Percentiles rank a stretch among this genome's conserved stretches.
Conservation (phyloP, 2,797 vertebrate genomes). For the Gallinago solitaria region DNA sequence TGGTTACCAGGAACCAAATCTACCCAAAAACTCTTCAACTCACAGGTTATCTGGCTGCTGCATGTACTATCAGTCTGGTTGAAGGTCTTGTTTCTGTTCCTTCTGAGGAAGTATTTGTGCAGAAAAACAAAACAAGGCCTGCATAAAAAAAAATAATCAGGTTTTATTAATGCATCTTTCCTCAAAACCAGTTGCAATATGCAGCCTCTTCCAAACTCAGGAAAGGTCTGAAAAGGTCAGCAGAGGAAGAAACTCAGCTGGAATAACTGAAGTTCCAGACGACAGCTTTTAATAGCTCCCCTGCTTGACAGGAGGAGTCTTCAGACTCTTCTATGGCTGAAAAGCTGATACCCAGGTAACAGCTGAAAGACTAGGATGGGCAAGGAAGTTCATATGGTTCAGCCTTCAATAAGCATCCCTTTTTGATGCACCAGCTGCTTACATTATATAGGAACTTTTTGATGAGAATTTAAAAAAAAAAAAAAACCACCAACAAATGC, state of each 20-base stretch:
- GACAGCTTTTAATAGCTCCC: neutral
- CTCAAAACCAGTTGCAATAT: neutral
- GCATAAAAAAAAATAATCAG: neutral
- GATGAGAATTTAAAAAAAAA: neutral
- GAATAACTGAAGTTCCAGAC: neutral
- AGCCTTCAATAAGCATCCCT: neutral
- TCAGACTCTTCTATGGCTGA: neutral
- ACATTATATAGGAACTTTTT: neutral
- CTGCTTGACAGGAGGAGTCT: neutral
- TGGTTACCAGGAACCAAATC: neutral
- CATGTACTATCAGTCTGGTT: neutral
- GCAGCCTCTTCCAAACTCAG: neutral
- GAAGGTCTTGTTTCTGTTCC: neutral
- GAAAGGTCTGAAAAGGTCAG: neutral
- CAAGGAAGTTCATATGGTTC: neutral
- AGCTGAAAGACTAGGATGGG: neutral
- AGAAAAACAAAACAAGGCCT: neutral
- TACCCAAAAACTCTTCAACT: neutral
- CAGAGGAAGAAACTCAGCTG: neutral
- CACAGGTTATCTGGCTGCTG: neutral
- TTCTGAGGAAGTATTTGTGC: neutral
- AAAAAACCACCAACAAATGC: neutral
- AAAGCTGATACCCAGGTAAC: neutral
- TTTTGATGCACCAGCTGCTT: neutral
- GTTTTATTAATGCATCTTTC: neutral